These are phyloP conservation scores for Acleris emargana DNA, from an alignment of 2,888 invertebrate genomes.

Conservation along the genomic window DNA sequence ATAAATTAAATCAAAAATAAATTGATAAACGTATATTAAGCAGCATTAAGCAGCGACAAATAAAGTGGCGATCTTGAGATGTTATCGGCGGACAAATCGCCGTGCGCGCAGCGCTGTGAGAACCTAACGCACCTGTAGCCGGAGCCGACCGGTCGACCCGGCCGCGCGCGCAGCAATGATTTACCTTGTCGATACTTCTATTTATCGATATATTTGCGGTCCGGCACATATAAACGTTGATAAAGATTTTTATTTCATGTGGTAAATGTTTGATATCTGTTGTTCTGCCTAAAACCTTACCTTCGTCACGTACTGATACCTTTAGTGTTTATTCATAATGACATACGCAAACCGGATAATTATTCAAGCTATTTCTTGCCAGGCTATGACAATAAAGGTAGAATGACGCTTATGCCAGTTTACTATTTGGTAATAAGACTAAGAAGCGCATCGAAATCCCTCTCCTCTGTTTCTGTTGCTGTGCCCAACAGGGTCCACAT, in stretches of 20 bases:
- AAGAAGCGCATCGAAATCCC: too few species aligned
- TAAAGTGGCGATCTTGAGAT: constrained; percentile 62
- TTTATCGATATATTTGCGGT: constrained; percentile 39
- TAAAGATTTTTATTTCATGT: not conserved
- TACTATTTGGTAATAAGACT: too few species aligned
- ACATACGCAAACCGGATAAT: too few species aligned
- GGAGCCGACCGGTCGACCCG: constrained; percentile 61
- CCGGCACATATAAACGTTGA: constrained; percentile 24
- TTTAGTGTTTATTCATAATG: too few species aligned
- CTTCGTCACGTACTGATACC: too few species aligned
- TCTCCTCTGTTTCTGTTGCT: too few species aligned
- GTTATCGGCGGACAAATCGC: constrained; percentile 69
- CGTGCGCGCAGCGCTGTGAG: constrained; percentile 69
- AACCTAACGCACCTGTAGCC: constrained; percentile 74
- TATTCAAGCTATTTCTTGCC: too few species aligned
- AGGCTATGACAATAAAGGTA: too few species aligned
- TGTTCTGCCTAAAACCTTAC: too few species aligned
- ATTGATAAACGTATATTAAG: constrained; percentile 12
- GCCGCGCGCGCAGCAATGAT: constrained; percentile 18
- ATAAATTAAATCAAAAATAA: constrained; percentile 15
- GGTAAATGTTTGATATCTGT: too few species aligned
- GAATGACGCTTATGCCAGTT: too few species aligned
- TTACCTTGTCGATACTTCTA: constrained; percentile 42
- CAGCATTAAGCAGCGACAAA: constrained; percentile 45
- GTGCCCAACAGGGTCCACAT: too few species aligned